These are phyloP conservation scores for Scalopus aquaticus DNA, from an alignment of 2,113 vertebrate genomes.

Conservation along the genomic window DNA sequence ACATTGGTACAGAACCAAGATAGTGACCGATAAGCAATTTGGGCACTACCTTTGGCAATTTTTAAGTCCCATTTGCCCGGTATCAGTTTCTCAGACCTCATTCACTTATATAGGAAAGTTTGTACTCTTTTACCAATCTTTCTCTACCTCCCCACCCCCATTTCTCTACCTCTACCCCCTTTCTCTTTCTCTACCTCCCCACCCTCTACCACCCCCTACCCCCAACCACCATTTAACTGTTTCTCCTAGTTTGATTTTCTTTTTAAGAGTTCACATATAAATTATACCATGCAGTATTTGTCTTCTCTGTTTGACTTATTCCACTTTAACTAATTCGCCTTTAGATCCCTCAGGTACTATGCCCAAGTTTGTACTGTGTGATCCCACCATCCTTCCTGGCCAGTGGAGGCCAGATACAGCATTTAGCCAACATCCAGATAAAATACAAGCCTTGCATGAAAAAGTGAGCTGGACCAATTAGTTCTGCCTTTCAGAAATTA, in stretches of 20 bases:
- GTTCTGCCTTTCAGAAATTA: neutral
- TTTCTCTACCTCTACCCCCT: no score
- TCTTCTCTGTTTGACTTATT: neutral
- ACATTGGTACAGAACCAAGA: no score
- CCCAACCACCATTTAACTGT: neutral
- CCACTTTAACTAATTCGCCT: neutral
- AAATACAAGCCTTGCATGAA: neutral
- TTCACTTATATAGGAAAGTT: neutral
- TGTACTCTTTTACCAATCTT: neutral
- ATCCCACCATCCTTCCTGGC: neutral
- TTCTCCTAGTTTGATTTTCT: neutral
- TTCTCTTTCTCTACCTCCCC: neutral
- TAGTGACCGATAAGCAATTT: no score
- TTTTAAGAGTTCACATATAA: neutral
- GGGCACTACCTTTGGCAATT: no score
- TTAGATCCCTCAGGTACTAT: neutral
- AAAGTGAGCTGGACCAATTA: neutral
- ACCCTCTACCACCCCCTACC: no score
- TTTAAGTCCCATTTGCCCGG: no score
- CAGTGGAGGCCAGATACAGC: neutral
- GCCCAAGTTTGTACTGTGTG: neutral
- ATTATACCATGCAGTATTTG: neutral
- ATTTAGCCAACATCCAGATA: neutral
- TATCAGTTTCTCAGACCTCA: no score
- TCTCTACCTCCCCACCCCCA: no score